phyloP scores from a whole-genome alignment of 1,140 invertebrate genomes.

The Bombyx mandarina region DNA sequence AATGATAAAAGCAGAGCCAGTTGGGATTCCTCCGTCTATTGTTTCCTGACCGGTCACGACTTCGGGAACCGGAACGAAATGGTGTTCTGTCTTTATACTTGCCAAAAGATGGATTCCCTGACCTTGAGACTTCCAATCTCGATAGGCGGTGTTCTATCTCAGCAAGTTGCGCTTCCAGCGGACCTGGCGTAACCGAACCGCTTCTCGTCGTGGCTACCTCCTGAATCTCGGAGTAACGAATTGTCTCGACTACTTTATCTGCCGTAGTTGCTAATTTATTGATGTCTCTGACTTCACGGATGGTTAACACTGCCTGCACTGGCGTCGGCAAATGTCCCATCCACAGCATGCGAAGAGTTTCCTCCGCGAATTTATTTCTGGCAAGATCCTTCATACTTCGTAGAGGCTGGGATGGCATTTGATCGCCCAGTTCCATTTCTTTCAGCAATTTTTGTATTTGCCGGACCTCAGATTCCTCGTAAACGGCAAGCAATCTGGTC shows the following conservation, averaged over 20 bases:
- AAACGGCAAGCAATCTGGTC: conserved; percentile 4
- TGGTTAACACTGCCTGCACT: conserved; percentile 2
- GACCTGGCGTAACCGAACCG: no score
- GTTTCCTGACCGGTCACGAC: no score
- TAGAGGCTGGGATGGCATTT: conserved; percentile 12
- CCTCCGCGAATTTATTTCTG: conserved; percentile 2
- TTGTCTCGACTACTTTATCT: conserved; percentile 9
- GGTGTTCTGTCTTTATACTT: no score
- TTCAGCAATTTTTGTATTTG: conserved; percentile 12
- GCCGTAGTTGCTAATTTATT: conserved; percentile 4
- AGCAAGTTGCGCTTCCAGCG: no score
- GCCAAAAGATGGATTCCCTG: no score
- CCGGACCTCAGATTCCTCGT: conserved; percentile 12
- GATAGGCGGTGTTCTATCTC: no score
- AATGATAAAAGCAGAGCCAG: no score
- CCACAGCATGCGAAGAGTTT: conserved; percentile 5
- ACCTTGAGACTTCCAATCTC: no score
- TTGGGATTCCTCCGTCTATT: no score
- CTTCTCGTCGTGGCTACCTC: no score
- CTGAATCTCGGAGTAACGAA: no score
- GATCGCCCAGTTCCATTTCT: conserved; percentile 12
- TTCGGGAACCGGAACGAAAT: no score
- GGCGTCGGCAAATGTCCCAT: conserved; percentile 3
- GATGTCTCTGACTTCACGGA: neutral
- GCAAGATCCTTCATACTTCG: conserved; percentile 8